Conservation (phyloP, 2,888 invertebrate genomes). For the Cantharis nigra region DNA sequence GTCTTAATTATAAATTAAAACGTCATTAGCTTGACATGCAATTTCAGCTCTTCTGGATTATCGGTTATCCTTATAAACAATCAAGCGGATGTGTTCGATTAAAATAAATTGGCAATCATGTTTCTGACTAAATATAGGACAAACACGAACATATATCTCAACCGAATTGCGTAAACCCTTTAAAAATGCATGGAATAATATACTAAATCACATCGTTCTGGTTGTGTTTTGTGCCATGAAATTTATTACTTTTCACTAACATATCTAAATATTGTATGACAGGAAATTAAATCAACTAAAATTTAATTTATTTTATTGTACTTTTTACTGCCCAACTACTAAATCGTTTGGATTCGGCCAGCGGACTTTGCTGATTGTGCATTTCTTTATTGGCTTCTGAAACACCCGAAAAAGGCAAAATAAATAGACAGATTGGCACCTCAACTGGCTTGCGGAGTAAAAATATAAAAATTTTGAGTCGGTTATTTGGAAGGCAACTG, state of each 20-base stretch:
- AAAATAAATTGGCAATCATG: slow-evolving; percentile 4
- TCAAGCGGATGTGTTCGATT: not conserved
- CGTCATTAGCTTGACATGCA: slow-evolving; percentile 2
- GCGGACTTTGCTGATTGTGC: not conserved
- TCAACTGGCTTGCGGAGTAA: too few species aligned
- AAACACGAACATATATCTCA: slow-evolving; percentile 1
- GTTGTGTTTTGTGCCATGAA: not conserved
- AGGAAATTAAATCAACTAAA: slow-evolving; percentile 1
- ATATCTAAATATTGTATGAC: not conserved
- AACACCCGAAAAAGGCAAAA: not conserved
- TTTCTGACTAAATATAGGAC: not conserved
- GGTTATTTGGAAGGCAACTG: not conserved
- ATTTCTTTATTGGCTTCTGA: not conserved
- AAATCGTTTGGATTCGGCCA: not conserved
- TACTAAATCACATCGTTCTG: not conserved
- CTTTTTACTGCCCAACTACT: not conserved
- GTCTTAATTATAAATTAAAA: slow-evolving; percentile 3
- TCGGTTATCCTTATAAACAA: slow-evolving; percentile 1
- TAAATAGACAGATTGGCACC: too few species aligned
- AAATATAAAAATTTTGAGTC: not conserved
- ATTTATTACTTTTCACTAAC: not conserved
- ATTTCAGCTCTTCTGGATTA: slow-evolving; percentile 1
- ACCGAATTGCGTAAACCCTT: slow-evolving; percentile 8
- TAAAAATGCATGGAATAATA: slow-evolving; percentile 23
- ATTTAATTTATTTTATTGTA: not conserved